A percentile compares a stretch with the other conserved stretches of the same genome.
phyloP scores from a whole-genome alignment of 2,113 vertebrate species.

The Pteropus alecto region DNA sequence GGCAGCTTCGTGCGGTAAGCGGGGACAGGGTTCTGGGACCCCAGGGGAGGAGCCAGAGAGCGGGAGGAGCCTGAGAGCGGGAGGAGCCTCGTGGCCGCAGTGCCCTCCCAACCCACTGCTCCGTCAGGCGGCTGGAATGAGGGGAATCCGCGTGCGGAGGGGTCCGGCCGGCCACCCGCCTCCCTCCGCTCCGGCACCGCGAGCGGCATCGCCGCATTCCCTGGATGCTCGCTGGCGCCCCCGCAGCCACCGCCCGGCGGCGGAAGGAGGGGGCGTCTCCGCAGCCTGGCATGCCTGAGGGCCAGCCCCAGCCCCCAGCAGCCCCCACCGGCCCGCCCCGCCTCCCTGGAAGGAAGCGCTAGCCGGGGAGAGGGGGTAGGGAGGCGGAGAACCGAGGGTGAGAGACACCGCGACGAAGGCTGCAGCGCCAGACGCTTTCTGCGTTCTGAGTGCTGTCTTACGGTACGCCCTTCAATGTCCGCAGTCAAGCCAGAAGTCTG shows the following conservation, averaged over 20 bases:
- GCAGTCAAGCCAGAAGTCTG: background rate
- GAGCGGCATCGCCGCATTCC: constrained; percentile 61
- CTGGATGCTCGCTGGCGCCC: constrained; percentile 67
- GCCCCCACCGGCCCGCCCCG: background rate
- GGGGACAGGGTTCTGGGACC: background rate
- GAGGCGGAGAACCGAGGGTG: background rate
- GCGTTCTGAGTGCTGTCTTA: background rate
- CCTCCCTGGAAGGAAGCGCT: background rate
- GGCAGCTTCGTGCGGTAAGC: background rate
- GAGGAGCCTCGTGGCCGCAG: background rate
- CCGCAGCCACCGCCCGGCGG: constrained; percentile 29
- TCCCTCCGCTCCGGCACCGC: background rate
- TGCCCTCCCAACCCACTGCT: background rate
- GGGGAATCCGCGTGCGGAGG: constrained; percentile 64
- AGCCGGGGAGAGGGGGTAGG: background rate
- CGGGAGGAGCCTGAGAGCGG: background rate
- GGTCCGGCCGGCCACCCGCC: constrained; percentile 5
- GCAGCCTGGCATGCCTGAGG: background rate
- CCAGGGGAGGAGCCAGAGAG: background rate
- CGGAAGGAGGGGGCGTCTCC: constrained; percentile 52
- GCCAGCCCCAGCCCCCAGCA: background rate
- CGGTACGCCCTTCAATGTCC: background rate
- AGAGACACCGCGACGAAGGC: background rate
- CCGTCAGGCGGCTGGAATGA: constrained; percentile 64
- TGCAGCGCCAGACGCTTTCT: background rate